These are phyloP conservation scores for Mantis religiosa DNA, from an alignment of 2,888 invertebrate genomes.

Conservation along the genomic window DNA sequence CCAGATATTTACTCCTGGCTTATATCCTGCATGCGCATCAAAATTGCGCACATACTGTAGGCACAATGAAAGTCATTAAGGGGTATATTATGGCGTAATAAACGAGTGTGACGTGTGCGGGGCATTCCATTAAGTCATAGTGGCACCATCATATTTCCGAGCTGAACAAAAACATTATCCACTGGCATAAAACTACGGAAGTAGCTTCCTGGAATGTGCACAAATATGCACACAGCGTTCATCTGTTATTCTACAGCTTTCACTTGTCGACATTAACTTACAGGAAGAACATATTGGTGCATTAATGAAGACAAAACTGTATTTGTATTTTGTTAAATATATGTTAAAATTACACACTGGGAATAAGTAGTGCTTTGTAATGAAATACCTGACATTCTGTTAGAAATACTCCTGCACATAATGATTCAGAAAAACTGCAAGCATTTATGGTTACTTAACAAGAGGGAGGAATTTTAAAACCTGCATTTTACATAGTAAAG, in stretches of 20 bases:
- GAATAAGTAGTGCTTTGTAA: neutral
- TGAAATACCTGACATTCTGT: neutral
- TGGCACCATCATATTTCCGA: neutral
- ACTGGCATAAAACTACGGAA: neutral
- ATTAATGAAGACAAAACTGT: neutral
- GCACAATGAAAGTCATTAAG: neutral
- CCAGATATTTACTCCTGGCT: neutral
- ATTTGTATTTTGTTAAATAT: neutral
- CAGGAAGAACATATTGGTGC: neutral
- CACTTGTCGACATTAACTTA: neutral
- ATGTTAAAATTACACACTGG: neutral
- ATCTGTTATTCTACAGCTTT: neutral
- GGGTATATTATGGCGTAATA: neutral
- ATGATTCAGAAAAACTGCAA: too few relatives aligned
- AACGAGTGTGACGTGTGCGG: neutral
- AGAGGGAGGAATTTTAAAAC: too few relatives aligned
- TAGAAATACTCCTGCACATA: too few relatives aligned
- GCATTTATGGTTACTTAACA: too few relatives aligned
- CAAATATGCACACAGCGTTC: neutral
- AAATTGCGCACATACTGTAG: neutral
- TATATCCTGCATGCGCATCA: neutral
- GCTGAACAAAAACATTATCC: neutral
- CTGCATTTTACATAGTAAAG: too few relatives aligned
- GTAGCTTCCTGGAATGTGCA: neutral
- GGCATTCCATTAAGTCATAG: neutral